Evolutionary conservation across 2,888 invertebrate species (phyloP).

Genomic region (Pachliopta kotzebuea): DNA sequence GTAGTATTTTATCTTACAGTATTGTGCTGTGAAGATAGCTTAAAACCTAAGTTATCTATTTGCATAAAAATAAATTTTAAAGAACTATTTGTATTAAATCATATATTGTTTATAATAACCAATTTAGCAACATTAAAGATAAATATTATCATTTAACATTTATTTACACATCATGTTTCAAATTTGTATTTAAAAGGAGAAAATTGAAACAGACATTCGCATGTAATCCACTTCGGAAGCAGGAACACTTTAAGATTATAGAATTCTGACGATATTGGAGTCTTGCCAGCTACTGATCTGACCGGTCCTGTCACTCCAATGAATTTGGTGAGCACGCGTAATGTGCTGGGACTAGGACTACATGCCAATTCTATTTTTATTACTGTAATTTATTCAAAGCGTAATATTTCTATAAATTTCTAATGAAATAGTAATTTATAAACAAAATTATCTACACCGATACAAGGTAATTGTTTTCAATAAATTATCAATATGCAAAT

Average conservation of each 20-base stretch:
- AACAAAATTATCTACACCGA: background rate
- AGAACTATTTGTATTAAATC: background rate
- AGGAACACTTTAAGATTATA: slow-evolving; percentile 51
- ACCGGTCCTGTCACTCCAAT: slow-evolving; percentile 42
- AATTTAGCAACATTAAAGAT: background rate
- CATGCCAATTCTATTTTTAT: slow-evolving; percentile 45
- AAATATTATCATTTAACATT: background rate
- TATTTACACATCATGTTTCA: background rate
- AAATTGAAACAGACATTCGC: slow-evolving; percentile 30
- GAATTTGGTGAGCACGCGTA: slow-evolving; percentile 41
- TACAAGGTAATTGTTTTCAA: slow-evolving; percentile 5
- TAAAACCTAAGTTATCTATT: background rate
- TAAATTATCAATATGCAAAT: slow-evolving; percentile 35
- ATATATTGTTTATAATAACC: background rate
- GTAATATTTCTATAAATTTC: background rate
- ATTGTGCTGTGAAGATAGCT: background rate
- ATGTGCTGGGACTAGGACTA: slow-evolving; percentile 45
- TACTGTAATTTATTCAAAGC: slow-evolving; percentile 32
- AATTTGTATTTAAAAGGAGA: background rate
- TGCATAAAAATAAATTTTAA: background rate
- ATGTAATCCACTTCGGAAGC: slow-evolving; percentile 68
- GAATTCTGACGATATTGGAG: slow-evolving; percentile 46
- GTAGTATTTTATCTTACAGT: background rate
- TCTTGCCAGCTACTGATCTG: slow-evolving; percentile 53
- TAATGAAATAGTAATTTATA: background rate